Evolutionary conservation across 2,797 vertebrate genomes (phyloP), one percentile per base, ranked within the genome.

Genomic region (Furcifer pardalis): DNA sequence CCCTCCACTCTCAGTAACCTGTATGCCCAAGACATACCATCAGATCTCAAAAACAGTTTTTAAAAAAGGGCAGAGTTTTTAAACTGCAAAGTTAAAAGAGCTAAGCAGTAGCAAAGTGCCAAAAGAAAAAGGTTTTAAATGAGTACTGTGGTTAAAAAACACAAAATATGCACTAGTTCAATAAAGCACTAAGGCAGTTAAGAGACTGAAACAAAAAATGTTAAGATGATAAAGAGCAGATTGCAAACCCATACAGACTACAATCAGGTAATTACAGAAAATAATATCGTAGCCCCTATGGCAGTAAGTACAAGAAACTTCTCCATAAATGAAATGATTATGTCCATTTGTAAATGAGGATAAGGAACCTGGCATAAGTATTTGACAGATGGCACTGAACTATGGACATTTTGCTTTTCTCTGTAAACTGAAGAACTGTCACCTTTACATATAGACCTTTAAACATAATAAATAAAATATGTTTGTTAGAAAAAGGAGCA

Each of bases 381-480:
- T 89, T 93, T 95, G 90, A 94, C 86, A 37, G 59, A 32, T 82
- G 82, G 84, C 89, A 93, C 60, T 89, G 90, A 94, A 92, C 82
- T 94, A 92, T 88, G 91, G 82, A 46, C n/a, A 83, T 92, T 88
- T 86, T 87, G 86, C 5, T n/a, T 77, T 92, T 79, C 90, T 84
- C 90, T 89, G 95, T 92, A 88, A 91, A 91, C 56, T 60, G 68
- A 94, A 93, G 78, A 94, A 93, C 90, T 91, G 91, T 86, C 86
- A 66, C 86, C 84, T 37, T 88, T 83, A 88, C 82, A 88, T 77
- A 2, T 69, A 91, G 77, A 85, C 78, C 88, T 35, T 35, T 80
- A 90, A 79, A 37, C 77, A 8, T 73, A 25, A 25, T 71, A 40
- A 4, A 91, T 77, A 93, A 86, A 40, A 76, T 46, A 79, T 10